Evolutionary conservation across 2,113 vertebrate species (phyloP), one percentile per base, ranked within the genome.

Genomic region (Rhinolophus ferrumequinum): DNA sequence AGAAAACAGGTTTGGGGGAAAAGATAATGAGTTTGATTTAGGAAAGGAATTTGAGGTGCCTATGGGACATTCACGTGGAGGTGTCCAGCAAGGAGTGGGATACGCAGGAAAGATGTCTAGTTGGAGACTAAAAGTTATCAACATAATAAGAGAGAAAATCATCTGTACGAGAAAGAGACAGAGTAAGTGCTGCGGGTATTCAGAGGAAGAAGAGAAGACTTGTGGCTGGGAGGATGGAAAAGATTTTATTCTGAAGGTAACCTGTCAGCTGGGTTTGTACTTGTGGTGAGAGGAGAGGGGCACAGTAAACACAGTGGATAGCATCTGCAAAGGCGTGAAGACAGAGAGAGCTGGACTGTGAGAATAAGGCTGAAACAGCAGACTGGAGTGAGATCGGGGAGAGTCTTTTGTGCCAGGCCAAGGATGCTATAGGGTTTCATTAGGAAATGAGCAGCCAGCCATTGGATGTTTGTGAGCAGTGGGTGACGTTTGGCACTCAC

Each of bases 1-100:
- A 75, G 52, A 47, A 92, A 89, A 89, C 8, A 41, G 58, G 66
- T 58, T 44, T 54, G 47, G 11, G 38, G 28, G 87, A 28, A 60
- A 91, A 92, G 81, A 95, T 56, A 86, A 54, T 80, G 70, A 75
- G 41, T 86, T 83, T 82, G 81, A 79, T 58, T 94, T 94, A 75
- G 72, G 85, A 92, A 86, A 90, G 35, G 28, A 66, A 12, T 54
- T 52, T 73, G 44, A 54, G 47, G 44, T 77, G 3, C 18, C 28
- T 35, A 4, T 30, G 54, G 13, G 41, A 41, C 18, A 41, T 70
- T 81, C 44, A 67, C 58, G 38, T 64, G 56, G 66, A 94, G 11
- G 35, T 58, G 4, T 80, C 50, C 19, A 86, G 54, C 73, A 62
- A 73, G 24, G 35, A 70, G 28, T 47, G 30, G 47, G n/a, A 16